phyloP scores from a whole-genome alignment of 2,797 vertebrate species.

The Acanthurus leucopareius region DNA sequence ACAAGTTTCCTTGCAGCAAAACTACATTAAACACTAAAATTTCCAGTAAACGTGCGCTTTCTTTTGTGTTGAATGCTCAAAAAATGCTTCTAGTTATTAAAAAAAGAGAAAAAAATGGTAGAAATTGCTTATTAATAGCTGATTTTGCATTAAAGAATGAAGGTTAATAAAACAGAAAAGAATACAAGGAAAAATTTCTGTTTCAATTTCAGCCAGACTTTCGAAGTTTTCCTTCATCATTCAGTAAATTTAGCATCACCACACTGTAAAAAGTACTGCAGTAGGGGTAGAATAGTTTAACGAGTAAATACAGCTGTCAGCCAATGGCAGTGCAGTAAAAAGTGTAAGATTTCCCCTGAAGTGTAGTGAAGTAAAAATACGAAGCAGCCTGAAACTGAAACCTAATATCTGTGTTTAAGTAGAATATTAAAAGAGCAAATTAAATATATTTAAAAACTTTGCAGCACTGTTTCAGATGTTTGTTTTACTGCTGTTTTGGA shows the following conservation, averaged over 20 bases:
- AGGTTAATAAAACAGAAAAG: not conserved
- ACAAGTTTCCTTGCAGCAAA: not conserved
- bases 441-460: not conserved
- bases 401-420: too few relatives aligned
- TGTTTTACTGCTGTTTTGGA: slow-evolving; percentile 1
- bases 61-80: not conserved
- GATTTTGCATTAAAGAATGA: not conserved
- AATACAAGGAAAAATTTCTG: not conserved
- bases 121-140: not conserved
- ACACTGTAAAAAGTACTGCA: too few relatives aligned
- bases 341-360: too few relatives aligned
- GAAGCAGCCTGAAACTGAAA: not conserved
- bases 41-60: not conserved
- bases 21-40: not conserved
- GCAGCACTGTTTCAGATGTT: not conserved
- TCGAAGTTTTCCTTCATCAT: not conserved
- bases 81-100: not conserved
- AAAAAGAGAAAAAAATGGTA: not conserved
- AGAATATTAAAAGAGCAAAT: not conserved
- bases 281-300: too few relatives aligned
- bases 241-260: not conserved
- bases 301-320: too few relatives aligned
- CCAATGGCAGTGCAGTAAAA: too few relatives aligned
- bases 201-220: not conserved
- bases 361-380: not conserved